These are phyloP conservation scores for Chrysaora quinquecirrha DNA, from an alignment of 30 jellyfish, hydroid and myxozoan genomes.

Conservation along the genomic window DNA sequence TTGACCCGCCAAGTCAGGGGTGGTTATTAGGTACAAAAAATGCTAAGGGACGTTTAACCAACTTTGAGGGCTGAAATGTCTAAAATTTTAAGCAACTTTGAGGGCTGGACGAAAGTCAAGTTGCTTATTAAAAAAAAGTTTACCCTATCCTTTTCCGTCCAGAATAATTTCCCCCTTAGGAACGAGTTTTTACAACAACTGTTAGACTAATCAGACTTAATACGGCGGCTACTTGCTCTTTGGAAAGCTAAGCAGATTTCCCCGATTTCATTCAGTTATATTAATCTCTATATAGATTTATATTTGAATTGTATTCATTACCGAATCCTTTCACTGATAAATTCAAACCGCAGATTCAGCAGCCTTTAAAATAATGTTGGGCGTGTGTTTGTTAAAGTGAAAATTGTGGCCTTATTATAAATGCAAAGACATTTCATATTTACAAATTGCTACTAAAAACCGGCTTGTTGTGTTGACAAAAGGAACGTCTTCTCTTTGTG, in stretches of 20 bases:
- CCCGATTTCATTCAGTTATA: not conserved
- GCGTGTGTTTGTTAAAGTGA: not conserved
- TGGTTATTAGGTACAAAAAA: too few relatives aligned
- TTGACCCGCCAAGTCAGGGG: too few relatives aligned
- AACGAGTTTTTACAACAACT: too few relatives aligned
- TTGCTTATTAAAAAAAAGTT: too few relatives aligned
- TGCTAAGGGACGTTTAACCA: too few relatives aligned
- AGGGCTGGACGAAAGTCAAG: too few relatives aligned
- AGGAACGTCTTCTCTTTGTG: not conserved
- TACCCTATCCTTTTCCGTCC: too few relatives aligned
- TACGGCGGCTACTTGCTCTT: not conserved
- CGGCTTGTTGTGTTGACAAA: not conserved
- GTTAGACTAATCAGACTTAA: not conserved
- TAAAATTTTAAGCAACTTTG: too few relatives aligned
- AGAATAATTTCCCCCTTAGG: too few relatives aligned
- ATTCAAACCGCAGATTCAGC: not conserved
- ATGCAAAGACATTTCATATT: not conserved
- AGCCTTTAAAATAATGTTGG: not conserved
- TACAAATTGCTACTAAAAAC: not conserved
- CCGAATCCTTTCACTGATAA: not conserved
- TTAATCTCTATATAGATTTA: not conserved
- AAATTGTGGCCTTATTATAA: not conserved
- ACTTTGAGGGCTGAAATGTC: too few relatives aligned
- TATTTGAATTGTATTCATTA: not conserved
- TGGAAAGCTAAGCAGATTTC: slow-evolving; percentile 4